phyloP scores from a whole-genome alignment of 1,140 invertebrate genomes.

The Drosophila nikananu region DNA sequence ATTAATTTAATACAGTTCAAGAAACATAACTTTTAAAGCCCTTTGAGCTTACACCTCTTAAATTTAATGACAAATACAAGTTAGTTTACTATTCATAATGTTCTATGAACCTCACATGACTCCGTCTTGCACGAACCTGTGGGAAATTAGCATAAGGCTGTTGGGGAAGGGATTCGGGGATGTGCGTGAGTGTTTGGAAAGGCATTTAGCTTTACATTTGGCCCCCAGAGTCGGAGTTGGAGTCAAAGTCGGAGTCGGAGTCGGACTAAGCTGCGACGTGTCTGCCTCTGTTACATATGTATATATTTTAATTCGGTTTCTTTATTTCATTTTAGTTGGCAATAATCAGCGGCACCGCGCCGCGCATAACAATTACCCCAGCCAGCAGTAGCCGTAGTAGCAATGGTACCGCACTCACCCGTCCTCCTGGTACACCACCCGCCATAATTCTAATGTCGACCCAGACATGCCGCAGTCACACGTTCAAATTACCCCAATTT shows the following conservation, averaged over 20 bases:
- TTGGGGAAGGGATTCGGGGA: conserved; percentile 2
- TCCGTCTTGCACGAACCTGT: conserved; percentile 26
- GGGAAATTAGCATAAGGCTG: conserved; percentile 67
- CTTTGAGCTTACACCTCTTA: not conserved
- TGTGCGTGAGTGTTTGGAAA: conserved; percentile 49
- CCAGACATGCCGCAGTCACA: conserved; percentile 68
- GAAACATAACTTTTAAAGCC: not conserved
- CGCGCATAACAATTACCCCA: conserved; percentile 72
- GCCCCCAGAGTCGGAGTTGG: conserved; percentile 14
- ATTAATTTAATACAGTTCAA: not conserved
- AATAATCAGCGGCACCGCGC: conserved; percentile 73
- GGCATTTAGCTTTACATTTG: conserved; percentile 62
- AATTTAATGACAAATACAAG: conserved; percentile 9
- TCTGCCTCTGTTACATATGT: conserved; percentile 53
- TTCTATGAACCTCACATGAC: conserved; percentile 42
- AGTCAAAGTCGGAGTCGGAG: conserved; percentile 19
- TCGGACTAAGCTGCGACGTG: conserved; percentile 54
- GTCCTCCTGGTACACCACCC: conserved; percentile 21
- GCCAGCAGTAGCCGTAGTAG: conserved; percentile 21
- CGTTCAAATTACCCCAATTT: conserved; percentile 83
- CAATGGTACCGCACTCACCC: conserved; percentile 52
- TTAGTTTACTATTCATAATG: conserved; percentile 43
- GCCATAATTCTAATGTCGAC: conserved; percentile 75
- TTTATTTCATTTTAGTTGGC: conserved; percentile 84
- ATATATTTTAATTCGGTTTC: conserved; percentile 74